Evolutionary conservation across 37 sponge, comb jelly and placozoan genomes (phyloP), one percentile per base, ranked within the genome.

Genomic region (Tethya wilhelma): DNA sequence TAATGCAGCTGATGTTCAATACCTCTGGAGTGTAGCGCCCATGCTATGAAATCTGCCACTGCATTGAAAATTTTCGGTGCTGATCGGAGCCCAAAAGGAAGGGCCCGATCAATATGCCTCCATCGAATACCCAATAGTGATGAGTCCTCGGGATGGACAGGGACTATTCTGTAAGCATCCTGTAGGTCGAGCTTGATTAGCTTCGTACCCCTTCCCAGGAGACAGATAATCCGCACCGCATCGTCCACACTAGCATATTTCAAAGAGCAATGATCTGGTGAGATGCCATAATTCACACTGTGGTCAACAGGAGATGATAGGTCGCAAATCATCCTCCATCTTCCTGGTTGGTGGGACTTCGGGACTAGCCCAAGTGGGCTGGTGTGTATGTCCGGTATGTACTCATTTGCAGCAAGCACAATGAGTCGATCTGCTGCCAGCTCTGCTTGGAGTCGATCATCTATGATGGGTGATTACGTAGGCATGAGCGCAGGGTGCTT

Each of bases 321-420:
- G 37, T 79, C 69, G 3, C 9, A 29, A 32, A 79, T 79, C 69
- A 67, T 20, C 4, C 80, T 9, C 78, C 69, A 79, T 49, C 67
- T 68, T n/a, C 31, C 12, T 2, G 25, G 22, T 32, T 45, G 66
- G 44, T 77, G 63, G 44, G 37, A 19, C 40, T 67, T 67, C 40
- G 67, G 67, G 28, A 67, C 67, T 19, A 67, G 28, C 9, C 67
- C 67, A 8, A 67, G 17, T 38, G 39, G 67, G 39, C 67, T 67
- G 39, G 11, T 34, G 39, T 67, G 67, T 17, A 37, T 19, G 17
- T 26, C 8, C 6, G 62, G 62, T 7, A 60, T 6, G 25, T 26
- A 29, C 25, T 29, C 9, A 11, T 37, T 34, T 28, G 17, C 5
- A 36, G 34, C 12, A 7, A 39, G 67, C 11, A 37, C 67, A 7